Evolutionary conservation across 2,113 vertebrate genomes (phyloP).

Genomic region (Alectura lathami): DNA sequence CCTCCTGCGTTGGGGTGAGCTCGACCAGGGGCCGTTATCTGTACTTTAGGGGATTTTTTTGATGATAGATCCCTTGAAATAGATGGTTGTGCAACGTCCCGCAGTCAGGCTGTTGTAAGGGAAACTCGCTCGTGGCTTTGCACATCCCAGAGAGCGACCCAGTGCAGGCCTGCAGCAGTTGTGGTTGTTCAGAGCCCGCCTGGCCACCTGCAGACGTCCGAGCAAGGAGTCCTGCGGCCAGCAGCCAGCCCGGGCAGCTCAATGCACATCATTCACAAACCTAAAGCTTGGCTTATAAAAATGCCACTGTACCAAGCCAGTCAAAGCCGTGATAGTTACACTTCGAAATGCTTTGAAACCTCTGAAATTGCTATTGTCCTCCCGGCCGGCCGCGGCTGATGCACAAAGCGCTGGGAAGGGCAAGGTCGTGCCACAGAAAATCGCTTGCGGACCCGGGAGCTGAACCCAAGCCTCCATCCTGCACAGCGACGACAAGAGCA

Average conservation of each 20-base stretch:
- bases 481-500: neutral
- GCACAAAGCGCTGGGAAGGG: neutral
- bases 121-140: neutral
- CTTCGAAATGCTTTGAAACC: slow-evolving; percentile 42
- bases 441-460: neutral
- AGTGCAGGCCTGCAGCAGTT: neutral
- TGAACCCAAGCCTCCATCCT: neutral
- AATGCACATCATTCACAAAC: neutral
- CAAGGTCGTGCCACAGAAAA: slow-evolving; percentile 40
- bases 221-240: neutral
- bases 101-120: neutral
- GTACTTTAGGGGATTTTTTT: rapidly evolving
- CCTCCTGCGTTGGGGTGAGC: neutral
- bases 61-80: neutral
- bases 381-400: neutral
- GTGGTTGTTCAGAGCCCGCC: neutral
- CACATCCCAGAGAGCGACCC: neutral
- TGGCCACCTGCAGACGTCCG: neutral
- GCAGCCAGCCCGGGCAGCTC: neutral
- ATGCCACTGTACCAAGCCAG: neutral
- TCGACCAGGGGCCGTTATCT: neutral
- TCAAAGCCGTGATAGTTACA: slow-evolving; percentile 18
- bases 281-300: slow-evolving; percentile 10
- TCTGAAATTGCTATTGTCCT: slow-evolving; percentile 35
- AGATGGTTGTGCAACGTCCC: neutral